Evolutionary conservation across 2,797 vertebrate species (phyloP).

Genomic region (Mus spretus): DNA sequence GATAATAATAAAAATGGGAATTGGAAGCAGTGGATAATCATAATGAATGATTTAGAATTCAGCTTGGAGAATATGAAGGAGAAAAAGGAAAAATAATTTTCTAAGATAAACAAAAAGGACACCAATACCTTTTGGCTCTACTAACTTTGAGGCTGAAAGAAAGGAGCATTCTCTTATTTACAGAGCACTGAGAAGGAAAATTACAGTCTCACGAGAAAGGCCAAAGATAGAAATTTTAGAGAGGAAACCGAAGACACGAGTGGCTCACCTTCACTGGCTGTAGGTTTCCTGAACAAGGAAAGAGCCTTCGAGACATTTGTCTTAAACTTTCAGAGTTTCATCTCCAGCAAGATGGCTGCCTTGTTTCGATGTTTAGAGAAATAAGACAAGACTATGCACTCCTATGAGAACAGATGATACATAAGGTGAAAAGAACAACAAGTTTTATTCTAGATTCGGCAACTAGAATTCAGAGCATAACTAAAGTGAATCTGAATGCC

Average conservation of each 20-base stretch:
- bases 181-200: not conserved
- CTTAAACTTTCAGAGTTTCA: not conserved
- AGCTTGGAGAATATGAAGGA: not conserved
- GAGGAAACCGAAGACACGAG: not conserved
- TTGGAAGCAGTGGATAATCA: not conserved
- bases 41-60: not conserved
- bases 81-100: not conserved
- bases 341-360: not conserved
- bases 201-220: not conserved
- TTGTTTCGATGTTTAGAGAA: not conserved
- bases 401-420: accelerated
- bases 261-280: not conserved
- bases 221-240: not conserved
- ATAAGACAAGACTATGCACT: not conserved
- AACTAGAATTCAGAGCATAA: not conserved
- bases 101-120: too few species aligned
- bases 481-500: not conserved
- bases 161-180: not conserved
- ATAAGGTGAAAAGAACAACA: too few species aligned
- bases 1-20: not conserved
- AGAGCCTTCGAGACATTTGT: not conserved
- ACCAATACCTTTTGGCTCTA: not conserved
- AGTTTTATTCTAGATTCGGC: not conserved
- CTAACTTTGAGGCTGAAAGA: not conserved
- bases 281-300: not conserved